Evolutionary conservation across 2,797 vertebrate species (phyloP).

Genomic region (Enteromius radiatus): DNA sequence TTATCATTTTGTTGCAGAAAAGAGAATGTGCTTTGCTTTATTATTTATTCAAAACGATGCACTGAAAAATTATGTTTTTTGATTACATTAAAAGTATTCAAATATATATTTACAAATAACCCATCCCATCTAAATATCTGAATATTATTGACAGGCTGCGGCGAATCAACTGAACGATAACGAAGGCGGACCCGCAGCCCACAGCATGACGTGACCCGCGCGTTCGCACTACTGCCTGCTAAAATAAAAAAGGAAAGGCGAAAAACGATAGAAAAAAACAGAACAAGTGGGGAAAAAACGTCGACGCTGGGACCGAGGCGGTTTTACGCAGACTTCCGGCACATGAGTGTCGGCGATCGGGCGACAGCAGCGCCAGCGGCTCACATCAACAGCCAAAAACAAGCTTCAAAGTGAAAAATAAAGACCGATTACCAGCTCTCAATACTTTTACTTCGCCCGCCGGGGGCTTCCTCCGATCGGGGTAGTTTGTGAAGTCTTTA

Average conservation of each 20-base stretch:
- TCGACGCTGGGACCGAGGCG: slow-evolving; percentile 60
- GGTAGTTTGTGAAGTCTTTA: slow-evolving; percentile 59
- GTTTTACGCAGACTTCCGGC: slow-evolving; percentile 80
- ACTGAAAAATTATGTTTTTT: background rate
- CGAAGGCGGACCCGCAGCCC: slow-evolving; percentile 20
- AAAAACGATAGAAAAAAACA: slow-evolving; percentile 57
- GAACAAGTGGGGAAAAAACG: slow-evolving; percentile 53
- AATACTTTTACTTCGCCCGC: slow-evolving; percentile 62
- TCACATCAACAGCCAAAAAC: slow-evolving; percentile 61
- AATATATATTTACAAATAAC: background rate
- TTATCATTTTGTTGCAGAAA: background rate
- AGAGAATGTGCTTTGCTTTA: background rate
- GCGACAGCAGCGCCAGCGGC: slow-evolving; percentile 61
- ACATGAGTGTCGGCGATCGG: slow-evolving; percentile 70
- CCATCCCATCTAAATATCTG: slow-evolving; percentile 3
- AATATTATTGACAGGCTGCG: slow-evolving; percentile 12
- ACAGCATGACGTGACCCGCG: slow-evolving; percentile 25
- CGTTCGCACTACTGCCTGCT: slow-evolving; percentile 57
- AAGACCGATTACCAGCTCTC: slow-evolving; percentile 72
- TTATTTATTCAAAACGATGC: background rate
- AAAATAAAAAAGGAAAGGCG: slow-evolving; percentile 67
- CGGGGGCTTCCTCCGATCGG: slow-evolving; percentile 61
- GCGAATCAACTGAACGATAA: background rate
- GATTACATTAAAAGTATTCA: background rate
- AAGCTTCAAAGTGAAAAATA: slow-evolving; percentile 63